Base-by-base conservation (phyloP, 2,797 vertebrate species). In the Prunella strophiata region DNA sequence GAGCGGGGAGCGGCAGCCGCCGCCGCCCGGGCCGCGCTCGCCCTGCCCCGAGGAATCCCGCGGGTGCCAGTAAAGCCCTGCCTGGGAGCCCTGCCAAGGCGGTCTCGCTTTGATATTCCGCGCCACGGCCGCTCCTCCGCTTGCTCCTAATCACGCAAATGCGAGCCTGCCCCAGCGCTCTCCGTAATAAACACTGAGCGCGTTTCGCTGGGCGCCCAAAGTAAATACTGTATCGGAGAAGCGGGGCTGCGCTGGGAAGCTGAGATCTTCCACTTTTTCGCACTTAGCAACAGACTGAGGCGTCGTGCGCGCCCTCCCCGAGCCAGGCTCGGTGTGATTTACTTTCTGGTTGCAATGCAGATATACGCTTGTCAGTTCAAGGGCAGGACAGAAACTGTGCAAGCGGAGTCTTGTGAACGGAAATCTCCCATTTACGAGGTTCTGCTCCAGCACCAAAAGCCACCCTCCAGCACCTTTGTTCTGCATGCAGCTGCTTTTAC, bases 331-430 rank as follows among this genome's bases (percentile, higher is more conserved):
- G 40, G 45, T 68, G 91, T 96, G 96, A 91, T 93, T 91, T 94
- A 97, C 96, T 97, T 93, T 97, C 94, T 77, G 88, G 96, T 95
- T 87, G 92, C 68, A 93, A 97, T 74, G 96, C 97, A 77, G 93
- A 97, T 97, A 97, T 96, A 96, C 96, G 91, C 97, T 97, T 97
- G 97, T 97, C 98, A 97, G 97, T 98, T 98, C 98, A 98, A 98
- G 98, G 98, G 96, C 98, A 98, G 97, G 97, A 98, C 96, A 97
- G 97, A 97, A 97, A 97, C 97, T 91, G 89, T 92, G 96, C 97
- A 91, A 96, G 97, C 93, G 48, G 91, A 97, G 97, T 97, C 97
- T 97, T 96, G 97, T 9, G 97, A 97, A 97, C 97, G 96, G 98
- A 98, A 98, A 98, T 97, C 97, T 98, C 97, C 96, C 96, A 74